These are phyloP conservation scores for Anguilla anguilla DNA, from an alignment of 2,797 vertebrate species.

Conservation along the genomic window DNA sequence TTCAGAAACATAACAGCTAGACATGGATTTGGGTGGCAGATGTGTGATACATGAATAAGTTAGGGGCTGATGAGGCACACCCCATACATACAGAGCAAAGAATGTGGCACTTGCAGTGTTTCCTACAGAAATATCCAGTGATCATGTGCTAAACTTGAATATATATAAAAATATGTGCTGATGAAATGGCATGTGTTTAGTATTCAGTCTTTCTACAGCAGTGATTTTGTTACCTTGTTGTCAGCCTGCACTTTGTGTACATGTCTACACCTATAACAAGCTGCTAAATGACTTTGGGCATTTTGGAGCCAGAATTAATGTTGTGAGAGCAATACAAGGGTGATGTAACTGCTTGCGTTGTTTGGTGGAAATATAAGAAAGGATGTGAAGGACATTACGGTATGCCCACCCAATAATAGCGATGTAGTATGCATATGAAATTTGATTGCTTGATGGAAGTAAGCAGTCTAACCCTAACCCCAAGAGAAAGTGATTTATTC, in stretches of 20 bases:
- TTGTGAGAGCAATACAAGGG: not conserved
- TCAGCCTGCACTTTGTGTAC: not conserved
- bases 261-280: not conserved
- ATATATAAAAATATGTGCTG: too few relatives aligned
- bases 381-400: not conserved
- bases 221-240: not conserved
- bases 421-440: not conserved
- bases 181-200: not conserved
- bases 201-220: not conserved
- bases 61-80: too few relatives aligned
- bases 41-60: too few relatives aligned
- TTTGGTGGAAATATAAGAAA: not conserved
- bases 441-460: not conserved
- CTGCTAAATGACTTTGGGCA: not conserved
- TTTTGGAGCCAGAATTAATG: not conserved
- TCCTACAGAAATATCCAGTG: too few relatives aligned
- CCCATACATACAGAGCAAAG: too few relatives aligned
- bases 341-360: not conserved
- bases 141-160: too few relatives aligned
- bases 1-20: too few relatives aligned
- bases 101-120: too few relatives aligned
- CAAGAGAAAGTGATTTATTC: not conserved
- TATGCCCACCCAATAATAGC: not conserved
- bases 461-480: not conserved
- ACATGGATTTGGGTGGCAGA: too few relatives aligned